These are phyloP conservation scores for Amiota mariae DNA, from an alignment of 2,888 invertebrate genomes.

Conservation along the genomic window DNA sequence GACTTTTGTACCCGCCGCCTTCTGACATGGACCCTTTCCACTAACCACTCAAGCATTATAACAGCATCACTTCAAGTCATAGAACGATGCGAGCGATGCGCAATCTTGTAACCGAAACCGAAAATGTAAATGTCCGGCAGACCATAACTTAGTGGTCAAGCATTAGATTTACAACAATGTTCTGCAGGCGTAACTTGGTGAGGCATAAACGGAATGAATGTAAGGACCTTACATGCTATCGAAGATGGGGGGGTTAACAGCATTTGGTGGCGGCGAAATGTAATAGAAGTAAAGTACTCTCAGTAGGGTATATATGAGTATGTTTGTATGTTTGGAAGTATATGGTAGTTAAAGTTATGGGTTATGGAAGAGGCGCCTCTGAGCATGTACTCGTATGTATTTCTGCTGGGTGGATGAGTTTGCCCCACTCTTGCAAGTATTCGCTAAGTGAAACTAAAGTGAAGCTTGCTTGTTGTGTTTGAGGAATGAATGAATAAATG, in stretches of 20 bases:
- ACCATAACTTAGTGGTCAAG: slow-evolving; percentile 68
- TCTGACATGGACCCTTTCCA: background rate
- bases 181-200: background rate
- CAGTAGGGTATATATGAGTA: slow-evolving; percentile 11
- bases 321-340: background rate
- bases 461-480: slow-evolving; percentile 53
- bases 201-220: background rate
- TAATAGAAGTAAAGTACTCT: background rate
- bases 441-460: slow-evolving; percentile 63
- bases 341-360: slow-evolving; percentile 14
- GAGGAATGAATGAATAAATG: background rate
- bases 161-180: slow-evolving; percentile 57
- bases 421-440: background rate
- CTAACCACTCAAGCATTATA: background rate
- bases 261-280: slow-evolving; percentile 25
- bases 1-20: slow-evolving; percentile 32
- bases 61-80: background rate
- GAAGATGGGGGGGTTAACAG: slow-evolving; percentile 11
- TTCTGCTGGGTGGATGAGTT: background rate
- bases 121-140: slow-evolving; percentile 69
- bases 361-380: slow-evolving; percentile 3
- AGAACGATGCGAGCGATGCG: slow-evolving; percentile 6
- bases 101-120: slow-evolving; percentile 45
- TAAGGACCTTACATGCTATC: background rate
- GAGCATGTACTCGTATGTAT: background rate